These are phyloP conservation scores for Augochlorella aurata DNA, from an alignment of 2,888 invertebrate genomes.

Conservation along the genomic window DNA sequence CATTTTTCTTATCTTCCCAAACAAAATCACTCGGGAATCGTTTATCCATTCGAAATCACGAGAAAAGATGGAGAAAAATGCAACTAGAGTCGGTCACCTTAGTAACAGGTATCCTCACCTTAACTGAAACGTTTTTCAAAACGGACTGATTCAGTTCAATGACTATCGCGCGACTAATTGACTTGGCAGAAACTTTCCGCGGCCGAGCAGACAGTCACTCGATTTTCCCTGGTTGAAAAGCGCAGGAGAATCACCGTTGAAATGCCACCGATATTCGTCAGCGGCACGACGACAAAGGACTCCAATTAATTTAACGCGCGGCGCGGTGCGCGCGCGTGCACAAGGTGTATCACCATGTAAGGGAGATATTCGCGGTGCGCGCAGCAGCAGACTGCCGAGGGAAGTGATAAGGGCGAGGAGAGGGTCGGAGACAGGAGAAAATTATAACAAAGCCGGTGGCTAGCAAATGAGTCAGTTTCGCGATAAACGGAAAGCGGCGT, in stretches of 20 bases:
- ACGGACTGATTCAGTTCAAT: neutral
- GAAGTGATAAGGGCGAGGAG: neutral
- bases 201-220: neutral
- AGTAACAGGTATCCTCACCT: too few species aligned
- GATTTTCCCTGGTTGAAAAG: neutral
- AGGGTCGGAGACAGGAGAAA: slow-evolving; percentile 7
- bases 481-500: slow-evolving; percentile 69
- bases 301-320: slow-evolving; percentile 28
- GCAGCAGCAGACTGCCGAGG: neutral
- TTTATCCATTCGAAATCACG: too few species aligned
- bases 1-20: too few species aligned
- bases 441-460: slow-evolving; percentile 50
- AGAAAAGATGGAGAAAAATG: too few species aligned
- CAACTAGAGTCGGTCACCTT: too few species aligned
- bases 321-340: too few species aligned
- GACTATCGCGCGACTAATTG: neutral
- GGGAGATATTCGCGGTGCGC: neutral
- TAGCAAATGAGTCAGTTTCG: slow-evolving; percentile 70
- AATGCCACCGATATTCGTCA: slow-evolving; percentile 38
- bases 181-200: neutral
- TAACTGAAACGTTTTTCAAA: too few species aligned
- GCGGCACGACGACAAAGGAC: slow-evolving; percentile 31
- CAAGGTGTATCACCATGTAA: slow-evolving; percentile 37
- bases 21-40: too few species aligned
- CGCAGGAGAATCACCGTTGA: neutral